Percentiles rank a stretch among this genome's conserved stretches.
Conservation (phyloP, 1,140 invertebrate genomes). For the Dinoponera quadriceps region DNA sequence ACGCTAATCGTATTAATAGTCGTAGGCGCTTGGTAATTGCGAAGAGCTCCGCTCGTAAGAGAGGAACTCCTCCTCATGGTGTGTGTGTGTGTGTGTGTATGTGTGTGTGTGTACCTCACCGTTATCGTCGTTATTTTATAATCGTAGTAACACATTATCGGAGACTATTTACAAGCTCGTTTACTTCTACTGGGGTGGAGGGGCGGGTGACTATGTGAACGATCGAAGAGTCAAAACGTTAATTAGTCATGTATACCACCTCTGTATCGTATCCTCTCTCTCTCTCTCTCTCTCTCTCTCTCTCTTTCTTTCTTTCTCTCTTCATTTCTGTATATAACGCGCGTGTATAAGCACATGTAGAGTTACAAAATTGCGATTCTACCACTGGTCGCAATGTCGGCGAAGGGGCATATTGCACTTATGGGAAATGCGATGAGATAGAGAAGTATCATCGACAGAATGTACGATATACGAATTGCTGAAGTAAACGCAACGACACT, state of each 20-base stretch:
- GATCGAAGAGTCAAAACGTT: constrained; percentile 49
- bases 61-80: constrained; percentile 46
- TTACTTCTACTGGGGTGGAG: constrained; percentile 22
- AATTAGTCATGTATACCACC: background rate
- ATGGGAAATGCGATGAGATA: background rate
- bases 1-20: constrained; percentile 63
- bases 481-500: background rate
- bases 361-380: constrained; percentile 11
- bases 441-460: background rate
- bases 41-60: constrained; percentile 29
- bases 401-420: background rate
- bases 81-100: too few relatives aligned
- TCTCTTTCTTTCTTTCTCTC: too few relatives aligned
- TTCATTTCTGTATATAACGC: constrained; percentile 3
- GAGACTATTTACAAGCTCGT: constrained; percentile 55
- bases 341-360: constrained; percentile 5
- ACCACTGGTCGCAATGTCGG: background rate
- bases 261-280: constrained; percentile 27
- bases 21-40: constrained; percentile 74
- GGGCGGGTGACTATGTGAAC: constrained; percentile 41
- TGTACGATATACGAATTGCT: background rate
- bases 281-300: too few relatives aligned
- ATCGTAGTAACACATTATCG: constrained; percentile 42
- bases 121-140: constrained; percentile 40
- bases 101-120: constrained; percentile 50